These are phyloP conservation scores for Telmatherina bonti DNA, from an alignment of 2,797 vertebrate species.

Conservation along the genomic window DNA sequence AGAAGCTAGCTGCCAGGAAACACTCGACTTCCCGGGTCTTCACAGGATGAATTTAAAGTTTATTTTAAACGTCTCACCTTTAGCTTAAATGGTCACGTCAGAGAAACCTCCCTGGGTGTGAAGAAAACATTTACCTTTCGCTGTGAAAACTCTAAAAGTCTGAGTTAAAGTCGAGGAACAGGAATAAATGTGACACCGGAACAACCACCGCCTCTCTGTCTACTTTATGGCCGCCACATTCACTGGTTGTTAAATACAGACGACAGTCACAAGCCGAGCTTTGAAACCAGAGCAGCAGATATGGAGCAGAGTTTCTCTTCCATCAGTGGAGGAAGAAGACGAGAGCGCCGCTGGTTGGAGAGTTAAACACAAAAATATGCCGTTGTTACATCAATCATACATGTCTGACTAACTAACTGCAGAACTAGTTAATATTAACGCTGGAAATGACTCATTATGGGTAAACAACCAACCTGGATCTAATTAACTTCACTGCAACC, in stretches of 20 bases:
- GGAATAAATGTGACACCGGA: neutral
- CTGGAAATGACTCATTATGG: neutral
- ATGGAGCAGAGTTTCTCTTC: constrained; percentile 7
- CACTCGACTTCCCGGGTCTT: no score
- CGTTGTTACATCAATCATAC: no score
- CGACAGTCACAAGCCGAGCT: constrained; percentile 15
- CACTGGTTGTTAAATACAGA: constrained; percentile 14
- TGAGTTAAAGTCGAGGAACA: neutral
- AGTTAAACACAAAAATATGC: no score
- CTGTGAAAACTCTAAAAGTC: neutral
- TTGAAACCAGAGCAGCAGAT: constrained; percentile 21
- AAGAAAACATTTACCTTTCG: neutral
- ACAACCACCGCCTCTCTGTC: no score
- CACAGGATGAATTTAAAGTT: neutral
- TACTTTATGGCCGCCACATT: constrained; percentile 6
- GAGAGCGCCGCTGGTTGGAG: neutral
- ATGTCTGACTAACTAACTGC: neutral
- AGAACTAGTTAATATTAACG: no score
- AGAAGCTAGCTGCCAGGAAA: no score
- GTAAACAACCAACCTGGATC: neutral
- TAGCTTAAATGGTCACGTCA: neutral
- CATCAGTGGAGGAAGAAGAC: neutral
- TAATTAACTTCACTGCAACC: neutral
- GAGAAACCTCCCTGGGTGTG: neutral
- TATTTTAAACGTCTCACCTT: neutral